These are phyloP conservation scores for Heliconius nattereri DNA, from an alignment of 1,140 invertebrate species.

Conservation along the genomic window DNA sequence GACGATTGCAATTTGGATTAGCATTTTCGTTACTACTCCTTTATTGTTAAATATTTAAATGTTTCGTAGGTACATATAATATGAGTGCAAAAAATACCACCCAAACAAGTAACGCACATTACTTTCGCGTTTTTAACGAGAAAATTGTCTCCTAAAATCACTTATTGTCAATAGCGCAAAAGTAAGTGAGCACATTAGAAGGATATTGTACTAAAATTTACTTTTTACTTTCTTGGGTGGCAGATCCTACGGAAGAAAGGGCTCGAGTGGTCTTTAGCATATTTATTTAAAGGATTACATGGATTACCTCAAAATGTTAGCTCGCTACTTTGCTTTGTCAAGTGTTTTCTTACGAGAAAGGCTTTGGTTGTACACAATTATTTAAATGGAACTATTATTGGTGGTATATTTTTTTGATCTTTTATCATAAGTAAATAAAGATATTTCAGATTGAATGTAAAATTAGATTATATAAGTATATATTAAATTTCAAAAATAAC, in stretches of 20 bases:
- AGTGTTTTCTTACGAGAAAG: slow-evolving; percentile 55
- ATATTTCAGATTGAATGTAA: background rate
- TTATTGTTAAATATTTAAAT: too few species aligned
- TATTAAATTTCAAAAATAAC: background rate
- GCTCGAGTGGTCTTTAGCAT: slow-evolving; percentile 50
- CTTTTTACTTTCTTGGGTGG: slow-evolving; percentile 52
- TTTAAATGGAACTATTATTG: slow-evolving; percentile 26
- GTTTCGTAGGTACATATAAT: background rate
- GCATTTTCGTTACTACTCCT: too few species aligned
- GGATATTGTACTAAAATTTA: slow-evolving; percentile 38
- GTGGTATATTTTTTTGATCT: slow-evolving; percentile 6
- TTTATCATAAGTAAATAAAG: slow-evolving; percentile 14
- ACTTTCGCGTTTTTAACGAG: slow-evolving; percentile 35
- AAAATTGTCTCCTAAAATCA: slow-evolving; percentile 44
- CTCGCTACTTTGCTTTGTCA: slow-evolving; percentile 43
- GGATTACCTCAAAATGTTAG: slow-evolving; percentile 44
- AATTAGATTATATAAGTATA: too few species aligned
- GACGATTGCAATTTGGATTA: too few species aligned
- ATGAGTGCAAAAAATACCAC: slow-evolving; percentile 43
- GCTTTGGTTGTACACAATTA: slow-evolving; percentile 38
- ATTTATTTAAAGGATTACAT: slow-evolving; percentile 66
- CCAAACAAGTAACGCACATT: slow-evolving; percentile 45
- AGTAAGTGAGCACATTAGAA: slow-evolving; percentile 46
- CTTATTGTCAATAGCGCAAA: slow-evolving; percentile 56
- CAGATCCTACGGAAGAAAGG: slow-evolving; percentile 31